Evolutionary conservation across 2,888 invertebrate genomes (phyloP).

Genomic region (Terebella lapidaria): DNA sequence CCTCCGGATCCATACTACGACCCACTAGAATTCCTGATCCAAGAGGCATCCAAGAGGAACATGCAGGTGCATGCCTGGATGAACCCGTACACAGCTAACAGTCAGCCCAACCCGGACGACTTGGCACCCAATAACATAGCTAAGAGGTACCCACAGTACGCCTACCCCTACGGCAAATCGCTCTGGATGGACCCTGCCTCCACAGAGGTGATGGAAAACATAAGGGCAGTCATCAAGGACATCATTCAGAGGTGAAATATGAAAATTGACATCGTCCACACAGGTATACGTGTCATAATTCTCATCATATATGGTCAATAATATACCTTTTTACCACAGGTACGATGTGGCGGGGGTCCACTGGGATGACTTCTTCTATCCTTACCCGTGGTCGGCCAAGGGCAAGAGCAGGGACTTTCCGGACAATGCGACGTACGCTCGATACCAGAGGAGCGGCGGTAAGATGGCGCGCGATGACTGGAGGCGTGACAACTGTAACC

Average conservation of each 20-base stretch:
- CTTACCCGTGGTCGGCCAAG: too few relatives aligned
- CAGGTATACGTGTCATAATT: too few relatives aligned
- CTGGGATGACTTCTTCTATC: slow-evolving; percentile 49
- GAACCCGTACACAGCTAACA: slow-evolving; percentile 40
- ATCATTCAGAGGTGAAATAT: slow-evolving; percentile 32
- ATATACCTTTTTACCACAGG: slow-evolving; percentile 17
- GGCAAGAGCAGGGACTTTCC: slow-evolving; percentile 34
- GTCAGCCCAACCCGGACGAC: slow-evolving; percentile 27
- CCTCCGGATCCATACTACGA: slow-evolving; percentile 39
- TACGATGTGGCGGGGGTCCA: slow-evolving; percentile 45
- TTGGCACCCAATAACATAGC: slow-evolving; percentile 40
- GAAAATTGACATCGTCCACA: not conserved
- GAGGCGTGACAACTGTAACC: slow-evolving; percentile 37
- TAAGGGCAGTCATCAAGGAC: slow-evolving; percentile 33
- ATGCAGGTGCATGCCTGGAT: slow-evolving; percentile 45
- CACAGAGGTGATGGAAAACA: slow-evolving; percentile 30
- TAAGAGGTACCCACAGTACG: slow-evolving; percentile 31
- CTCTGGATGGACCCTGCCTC: slow-evolving; percentile 47
- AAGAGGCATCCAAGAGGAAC: slow-evolving; percentile 33
- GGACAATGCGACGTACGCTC: slow-evolving; percentile 37
- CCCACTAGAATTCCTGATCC: slow-evolving; percentile 33
- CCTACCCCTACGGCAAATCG: slow-evolving; percentile 33
- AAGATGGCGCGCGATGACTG: slow-evolving; percentile 31
- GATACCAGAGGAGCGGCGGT: slow-evolving; percentile 34
- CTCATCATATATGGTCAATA: not conserved